phyloP scores from a whole-genome alignment of 2,888 invertebrate genomes.

The Tetropium fuscum region DNA sequence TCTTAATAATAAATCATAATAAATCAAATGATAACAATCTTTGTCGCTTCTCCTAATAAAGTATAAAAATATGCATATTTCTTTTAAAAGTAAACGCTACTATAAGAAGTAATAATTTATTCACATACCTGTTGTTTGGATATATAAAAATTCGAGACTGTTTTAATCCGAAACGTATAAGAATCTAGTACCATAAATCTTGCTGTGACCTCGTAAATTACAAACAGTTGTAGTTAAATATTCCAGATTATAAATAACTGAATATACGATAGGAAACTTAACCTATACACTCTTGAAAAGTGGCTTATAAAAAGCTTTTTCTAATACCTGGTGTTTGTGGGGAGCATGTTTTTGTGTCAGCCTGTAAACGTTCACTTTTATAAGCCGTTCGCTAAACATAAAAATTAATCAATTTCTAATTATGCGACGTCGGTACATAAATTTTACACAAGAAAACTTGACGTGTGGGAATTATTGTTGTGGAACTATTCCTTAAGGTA shows the following conservation, averaged over 20 bases:
- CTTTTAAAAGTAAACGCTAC: conserved; percentile 56
- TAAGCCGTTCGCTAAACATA: conserved; percentile 59
- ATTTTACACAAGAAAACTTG: conserved; percentile 52
- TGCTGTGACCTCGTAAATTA: conserved; percentile 68
- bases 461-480: conserved; percentile 59
- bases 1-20: conserved; percentile 40
- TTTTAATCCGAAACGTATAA: conserved; percentile 67
- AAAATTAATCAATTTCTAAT: conserved; percentile 67
- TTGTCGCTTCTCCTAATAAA: conserved; percentile 55
- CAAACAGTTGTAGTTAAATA: conserved; percentile 68
- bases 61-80: conserved; percentile 56
- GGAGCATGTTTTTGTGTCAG: conserved; percentile 32
- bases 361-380: conserved; percentile 48
- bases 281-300: conserved; percentile 51
- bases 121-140: conserved; percentile 64
- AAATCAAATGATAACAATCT: conserved; percentile 56
- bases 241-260: conserved; percentile 68
- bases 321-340: conserved; percentile 60
- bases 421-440: conserved; percentile 62
- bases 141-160: conserved; percentile 64
- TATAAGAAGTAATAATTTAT: conserved; percentile 59
- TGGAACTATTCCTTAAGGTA: conserved; percentile 58
- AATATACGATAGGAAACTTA: conserved; percentile 61
- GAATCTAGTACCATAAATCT: conserved; percentile 67
- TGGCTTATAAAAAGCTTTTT: conserved; percentile 64